A percentile compares a stretch with the other conserved stretches of the same genome.
Conservation (phyloP, 2,113 vertebrate species). For the Mola mola region DNA sequence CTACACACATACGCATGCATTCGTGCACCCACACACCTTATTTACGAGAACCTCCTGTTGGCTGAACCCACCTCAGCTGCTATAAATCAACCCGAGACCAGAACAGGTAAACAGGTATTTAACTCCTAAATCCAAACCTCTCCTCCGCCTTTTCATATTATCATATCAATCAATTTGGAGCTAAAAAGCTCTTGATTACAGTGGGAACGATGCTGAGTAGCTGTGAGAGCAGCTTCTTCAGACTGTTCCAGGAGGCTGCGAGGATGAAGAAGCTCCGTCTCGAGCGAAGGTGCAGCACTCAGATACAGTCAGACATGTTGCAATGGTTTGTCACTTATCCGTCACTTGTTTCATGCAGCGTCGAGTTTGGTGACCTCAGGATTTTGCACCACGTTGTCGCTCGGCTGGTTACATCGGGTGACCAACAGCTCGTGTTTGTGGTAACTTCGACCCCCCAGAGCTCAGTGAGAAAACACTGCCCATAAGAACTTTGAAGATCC, state of each 20-base stretch:
- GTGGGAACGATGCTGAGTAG: slow-evolving; percentile 16
- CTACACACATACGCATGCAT: slow-evolving; percentile 38
- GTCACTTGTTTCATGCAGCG: background rate
- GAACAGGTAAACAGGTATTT: slow-evolving; percentile 1
- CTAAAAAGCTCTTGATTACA: slow-evolving; percentile 23
- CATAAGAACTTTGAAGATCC: too few species aligned
- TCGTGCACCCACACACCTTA: slow-evolving; percentile 34
- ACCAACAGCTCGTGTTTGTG: too few species aligned
- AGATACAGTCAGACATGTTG: background rate
- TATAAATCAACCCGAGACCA: background rate
- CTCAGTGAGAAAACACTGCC: too few species aligned
- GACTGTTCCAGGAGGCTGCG: background rate
- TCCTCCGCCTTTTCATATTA: background rate
- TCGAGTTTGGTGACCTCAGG: too few species aligned
- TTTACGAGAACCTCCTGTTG: slow-evolving; percentile 39
- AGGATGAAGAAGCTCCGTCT: slow-evolving; percentile 6
- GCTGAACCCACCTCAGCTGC: slow-evolving; percentile 15
- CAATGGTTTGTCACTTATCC: background rate
- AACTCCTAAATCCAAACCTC: background rate
- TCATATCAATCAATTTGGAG: slow-evolving; percentile 31
- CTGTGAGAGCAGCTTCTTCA: slow-evolving; percentile 28
- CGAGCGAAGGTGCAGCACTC: slow-evolving; percentile 6
- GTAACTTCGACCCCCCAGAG: too few species aligned
- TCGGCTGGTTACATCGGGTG: too few species aligned
- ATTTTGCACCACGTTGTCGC: too few species aligned